Percentiles rank a stretch among this genome's conserved stretches.
phyloP scores from a whole-genome alignment of 2,113 vertebrate species.

The Tylochromis polylepis region DNA sequence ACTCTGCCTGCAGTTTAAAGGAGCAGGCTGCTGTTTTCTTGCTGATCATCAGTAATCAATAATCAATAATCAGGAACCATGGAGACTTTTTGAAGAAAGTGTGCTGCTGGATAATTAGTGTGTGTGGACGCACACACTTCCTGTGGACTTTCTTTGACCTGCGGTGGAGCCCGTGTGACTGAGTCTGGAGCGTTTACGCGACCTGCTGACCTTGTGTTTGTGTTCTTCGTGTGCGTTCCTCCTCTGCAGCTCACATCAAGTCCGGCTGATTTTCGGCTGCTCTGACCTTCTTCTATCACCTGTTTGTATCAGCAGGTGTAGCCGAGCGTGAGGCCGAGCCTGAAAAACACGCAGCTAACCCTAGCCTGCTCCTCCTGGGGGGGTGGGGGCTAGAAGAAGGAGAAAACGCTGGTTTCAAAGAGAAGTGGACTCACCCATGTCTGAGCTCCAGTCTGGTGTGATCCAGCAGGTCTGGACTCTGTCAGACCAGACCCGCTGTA shows the following conservation, averaged over 20 bases:
- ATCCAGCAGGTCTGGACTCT: not conserved
- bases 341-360: not conserved
- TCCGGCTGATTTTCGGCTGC: not conserved
- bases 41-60: not conserved
- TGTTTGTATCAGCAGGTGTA: not conserved
- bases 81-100: not conserved
- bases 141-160: not conserved
- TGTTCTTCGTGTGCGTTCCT: too few species aligned
- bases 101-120: not conserved
- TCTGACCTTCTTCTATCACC: too few species aligned
- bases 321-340: not conserved
- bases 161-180: not conserved
- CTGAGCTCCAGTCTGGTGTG: not conserved
- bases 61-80: not conserved
- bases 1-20: not conserved
- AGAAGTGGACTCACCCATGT: slow-evolving; percentile 24
- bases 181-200: not conserved
- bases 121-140: not conserved
- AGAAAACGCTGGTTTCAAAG: too few species aligned
- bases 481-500: not conserved
- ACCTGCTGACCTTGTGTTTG: not conserved
- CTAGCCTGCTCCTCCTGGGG: too few species aligned
- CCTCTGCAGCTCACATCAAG: not conserved
- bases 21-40: too few species aligned
- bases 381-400: not conserved